These are phyloP conservation scores for Globia sparganii DNA, from an alignment of 2,888 invertebrate genomes.

Conservation along the genomic window DNA sequence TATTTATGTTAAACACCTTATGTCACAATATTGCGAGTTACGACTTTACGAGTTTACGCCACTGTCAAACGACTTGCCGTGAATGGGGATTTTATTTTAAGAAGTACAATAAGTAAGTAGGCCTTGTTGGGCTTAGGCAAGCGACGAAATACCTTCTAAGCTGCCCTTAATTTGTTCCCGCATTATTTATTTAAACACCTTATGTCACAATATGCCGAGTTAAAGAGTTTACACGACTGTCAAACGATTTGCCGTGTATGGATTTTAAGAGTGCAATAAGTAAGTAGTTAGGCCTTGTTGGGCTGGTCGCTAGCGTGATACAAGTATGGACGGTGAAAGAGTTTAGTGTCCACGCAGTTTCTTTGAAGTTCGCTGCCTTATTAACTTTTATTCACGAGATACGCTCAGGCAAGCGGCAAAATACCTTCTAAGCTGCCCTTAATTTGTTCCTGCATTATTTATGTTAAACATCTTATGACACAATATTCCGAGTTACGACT, in stretches of 20 bases:
- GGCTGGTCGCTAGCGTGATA: not conserved
- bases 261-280: slow-evolving; percentile 75
- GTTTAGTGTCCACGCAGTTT: not conserved
- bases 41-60: slow-evolving; percentile 82
- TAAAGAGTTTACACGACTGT: slow-evolving; percentile 83
- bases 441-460: slow-evolving; percentile 86
- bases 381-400: not conserved
- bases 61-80: slow-evolving; percentile 77
- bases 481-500: slow-evolving; percentile 89
- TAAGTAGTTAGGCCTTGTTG: slow-evolving; percentile 15
- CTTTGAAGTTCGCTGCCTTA: not conserved
- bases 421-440: not conserved
- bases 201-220: slow-evolving; percentile 90
- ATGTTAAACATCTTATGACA: slow-evolving; percentile 91
- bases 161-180: slow-evolving; percentile 74
- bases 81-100: slow-evolving; percentile 83
- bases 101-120: slow-evolving; percentile 59
- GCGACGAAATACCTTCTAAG: not conserved
- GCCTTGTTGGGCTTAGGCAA: not conserved
- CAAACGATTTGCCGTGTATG: slow-evolving; percentile 75
- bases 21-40: slow-evolving; percentile 90
- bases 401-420: not conserved
- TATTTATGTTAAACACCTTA: slow-evolving; percentile 91
- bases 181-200: slow-evolving; percentile 91
- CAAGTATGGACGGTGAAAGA: not conserved